phyloP scores from a whole-genome alignment of 2,797 vertebrate genomes.

The Darevskia mixta region DNA sequence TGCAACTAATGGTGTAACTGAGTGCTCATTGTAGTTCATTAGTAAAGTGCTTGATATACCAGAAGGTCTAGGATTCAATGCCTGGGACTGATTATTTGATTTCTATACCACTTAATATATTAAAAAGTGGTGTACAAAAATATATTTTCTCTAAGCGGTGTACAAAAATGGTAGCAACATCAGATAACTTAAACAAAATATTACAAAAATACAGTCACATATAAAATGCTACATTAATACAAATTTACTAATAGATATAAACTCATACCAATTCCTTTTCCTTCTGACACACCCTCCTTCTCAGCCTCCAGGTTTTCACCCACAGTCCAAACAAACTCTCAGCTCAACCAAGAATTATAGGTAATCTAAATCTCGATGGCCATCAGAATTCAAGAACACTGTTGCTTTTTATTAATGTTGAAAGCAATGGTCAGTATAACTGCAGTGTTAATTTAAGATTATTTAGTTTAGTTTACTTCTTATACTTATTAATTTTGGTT shows the following conservation, averaged over 20 bases:
- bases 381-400: constrained; percentile 14
- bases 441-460: neutral
- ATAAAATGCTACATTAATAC: too few species aligned
- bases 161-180: too few species aligned
- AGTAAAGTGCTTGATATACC: too few species aligned
- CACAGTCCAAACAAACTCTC: neutral
- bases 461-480: constrained; percentile 13
- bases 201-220: too few species aligned
- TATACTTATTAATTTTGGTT: neutral
- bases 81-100: neutral
- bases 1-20: neutral
- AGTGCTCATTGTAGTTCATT: neutral
- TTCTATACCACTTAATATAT: too few species aligned
- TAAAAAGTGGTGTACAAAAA: too few species aligned
- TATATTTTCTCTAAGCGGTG: too few species aligned
- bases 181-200: too few species aligned
- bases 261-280: neutral
- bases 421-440: neutral
- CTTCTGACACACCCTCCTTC: neutral
- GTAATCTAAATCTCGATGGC: too few species aligned
- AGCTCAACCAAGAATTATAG: neutral
- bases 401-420: neutral
- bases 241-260: too few species aligned
- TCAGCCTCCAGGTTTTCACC: neutral
- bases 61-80: too few species aligned